Base-by-base conservation (phyloP, 2,113 vertebrate species). In the Etheostoma cragini region DNA sequence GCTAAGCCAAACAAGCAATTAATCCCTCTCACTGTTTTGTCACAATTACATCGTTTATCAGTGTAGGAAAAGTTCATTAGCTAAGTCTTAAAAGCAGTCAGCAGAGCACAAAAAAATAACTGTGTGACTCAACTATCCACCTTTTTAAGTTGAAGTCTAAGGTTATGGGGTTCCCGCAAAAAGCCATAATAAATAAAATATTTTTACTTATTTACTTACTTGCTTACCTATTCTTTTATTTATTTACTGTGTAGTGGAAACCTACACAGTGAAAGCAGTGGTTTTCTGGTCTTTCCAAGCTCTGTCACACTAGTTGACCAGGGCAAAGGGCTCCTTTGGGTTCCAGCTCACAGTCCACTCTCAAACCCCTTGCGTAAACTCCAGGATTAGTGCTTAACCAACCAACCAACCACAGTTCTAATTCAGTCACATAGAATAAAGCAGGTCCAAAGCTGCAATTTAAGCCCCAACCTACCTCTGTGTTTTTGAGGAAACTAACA, bases 341-440 rank as follows among this genome's bases (percentile, higher is more conserved):
- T 67, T 68, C 47, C 73, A 76, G 86, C 64, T 85, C 84, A 83
- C 87, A 87, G 87, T 91, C 85, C 83, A 78, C 67, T 81, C 82
- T 83, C 46, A 72, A 80, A 57, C 74, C 60, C 45, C 76, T 87
- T 90, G 72, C 22, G 19, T 88, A 91, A 90, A 89, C 35, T 46
- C 49, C 38, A 71, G 87, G 90, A 88, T 92, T 94, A 88, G 50
- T 78, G 70, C 75, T 90, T 47, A 90, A 80, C 35, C 62, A 70
- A 54, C 35, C 62, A 70, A 54, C 61, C 53, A 71, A 50, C 15
- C 49, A 8, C 58, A 49, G 46, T 46, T 83, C 57, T 67, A 76
- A 74, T 76, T 88, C 73, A 81, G 57, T 64, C 60, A 46, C 63
- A 53, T 46, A 24, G 45, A 77, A 26, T 76, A 75, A 87, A 82